Base-by-base conservation (phyloP, 2,888 invertebrate species). In the Tromatobia lineatoria region DNA sequence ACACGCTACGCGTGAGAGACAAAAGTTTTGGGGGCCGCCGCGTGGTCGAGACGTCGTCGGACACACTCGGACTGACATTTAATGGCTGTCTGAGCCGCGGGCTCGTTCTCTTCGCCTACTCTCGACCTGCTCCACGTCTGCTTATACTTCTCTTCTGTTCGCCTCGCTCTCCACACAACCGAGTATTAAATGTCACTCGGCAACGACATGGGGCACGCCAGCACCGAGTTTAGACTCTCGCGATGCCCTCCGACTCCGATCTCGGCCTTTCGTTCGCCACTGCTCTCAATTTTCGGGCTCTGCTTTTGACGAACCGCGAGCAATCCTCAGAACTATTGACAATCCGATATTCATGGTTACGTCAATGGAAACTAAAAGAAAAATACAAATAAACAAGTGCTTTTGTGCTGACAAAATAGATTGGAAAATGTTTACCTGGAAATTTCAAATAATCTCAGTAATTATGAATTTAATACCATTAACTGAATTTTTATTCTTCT, bases 171-270 rank as follows among this genome's bases (percentile, higher is more conserved):
- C 74, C 47, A 47, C 61, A 34, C 74, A n/a, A 18, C 47, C 74
- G 34, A 47, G 34, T 74, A 73, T 73, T 73, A 74, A 74, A 74
- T 74, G 74, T 74, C 74, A 74, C 29, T 61, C 34, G 74, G 74
- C 61, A n/a, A 61, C 57, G 20, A 59, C 69, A 52, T 13, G 29
- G 8, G n/a, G 29, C 11, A 38, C 25, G 45, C 42, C 23, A 73
- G 59, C 57, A 73, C 74, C 61, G 61, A 61, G 74, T 74, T 74
- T 74, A 61, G 74, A 74, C 74, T 25, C 61, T 61, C 45, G 47
- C 13, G 13, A 23, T 59, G 15, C 61, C 47, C 29, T 45, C 73
- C 59, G 64, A 61, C 45, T 47, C 15, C 20, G 13, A 10, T 2
- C 50, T 69, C 69, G 69, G 15, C 45, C 23, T 13, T n/a, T 18